Evolutionary conservation across 2,797 vertebrate genomes (phyloP).

Genomic region (Morelia viridis): DNA sequence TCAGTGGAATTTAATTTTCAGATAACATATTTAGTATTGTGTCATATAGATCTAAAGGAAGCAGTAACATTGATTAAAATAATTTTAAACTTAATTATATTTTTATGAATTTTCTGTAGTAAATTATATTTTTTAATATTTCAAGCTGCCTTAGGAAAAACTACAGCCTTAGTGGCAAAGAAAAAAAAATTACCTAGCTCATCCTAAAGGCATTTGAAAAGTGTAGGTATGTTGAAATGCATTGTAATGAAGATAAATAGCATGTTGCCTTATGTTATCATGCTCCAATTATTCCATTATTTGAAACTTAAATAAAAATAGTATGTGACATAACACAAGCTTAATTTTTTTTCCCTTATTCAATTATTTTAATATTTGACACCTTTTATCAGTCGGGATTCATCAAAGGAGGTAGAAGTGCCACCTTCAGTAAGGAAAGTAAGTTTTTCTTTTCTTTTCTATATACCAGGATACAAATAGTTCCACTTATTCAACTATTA

Average conservation of each 20-base stretch:
- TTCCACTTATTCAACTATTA: neutral
- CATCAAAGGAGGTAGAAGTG: conserved; percentile 25
- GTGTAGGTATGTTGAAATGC: neutral
- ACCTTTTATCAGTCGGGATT: neutral
- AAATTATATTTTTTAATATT: neutral
- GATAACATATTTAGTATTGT: neutral
- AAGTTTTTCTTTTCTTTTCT: neutral
- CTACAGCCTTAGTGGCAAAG: neutral
- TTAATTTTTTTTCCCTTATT: neutral
- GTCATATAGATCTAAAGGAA: neutral
- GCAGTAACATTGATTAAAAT: too few species aligned
- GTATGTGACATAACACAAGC: neutral
- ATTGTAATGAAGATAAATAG: neutral
- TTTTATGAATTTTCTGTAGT: neutral
- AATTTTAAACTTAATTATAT: neutral
- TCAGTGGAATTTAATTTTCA: neutral
- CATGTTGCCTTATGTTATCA: neutral
- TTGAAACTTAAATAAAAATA: neutral
- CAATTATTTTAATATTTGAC: conserved; percentile 12
- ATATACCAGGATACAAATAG: neutral
- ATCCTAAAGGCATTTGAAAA: neutral
- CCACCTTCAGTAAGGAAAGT: conserved; percentile 20
- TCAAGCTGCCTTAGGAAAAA: neutral
- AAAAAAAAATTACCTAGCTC: neutral
- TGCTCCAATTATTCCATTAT: neutral